phyloP scores from a whole-genome alignment of 2,888 invertebrate genomes.

The Hipparchia semele region DNA sequence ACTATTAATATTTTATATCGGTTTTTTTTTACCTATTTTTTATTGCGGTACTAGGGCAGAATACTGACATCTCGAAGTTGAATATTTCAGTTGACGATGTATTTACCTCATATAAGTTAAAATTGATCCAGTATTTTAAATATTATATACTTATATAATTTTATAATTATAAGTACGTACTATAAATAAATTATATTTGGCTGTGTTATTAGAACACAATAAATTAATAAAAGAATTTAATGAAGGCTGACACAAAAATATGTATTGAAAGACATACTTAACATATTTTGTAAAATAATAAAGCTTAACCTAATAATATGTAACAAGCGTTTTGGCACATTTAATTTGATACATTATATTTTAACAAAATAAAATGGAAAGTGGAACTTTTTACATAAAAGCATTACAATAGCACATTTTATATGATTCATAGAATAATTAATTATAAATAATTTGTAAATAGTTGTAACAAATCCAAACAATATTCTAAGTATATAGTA shows the following conservation, averaged over 20 bases:
- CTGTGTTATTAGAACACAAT: not conserved
- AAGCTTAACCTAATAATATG: constrained; percentile 10
- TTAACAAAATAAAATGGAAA: constrained; percentile 25
- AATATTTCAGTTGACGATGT: not conserved
- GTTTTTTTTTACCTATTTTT: not conserved
- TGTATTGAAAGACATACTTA: not conserved
- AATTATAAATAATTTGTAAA: constrained; percentile 41
- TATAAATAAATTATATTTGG: not conserved
- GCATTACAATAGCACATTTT: constrained; percentile 14
- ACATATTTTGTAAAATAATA: not conserved
- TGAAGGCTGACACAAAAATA: not conserved
- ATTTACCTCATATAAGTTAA: not conserved
- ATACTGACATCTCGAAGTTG: not conserved
- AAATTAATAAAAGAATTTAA: not conserved
- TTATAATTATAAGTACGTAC: not conserved
- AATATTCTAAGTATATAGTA: constrained; percentile 26
- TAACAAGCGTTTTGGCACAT: constrained; percentile 32
- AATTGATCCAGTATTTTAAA: not conserved
- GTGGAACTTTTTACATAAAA: constrained; percentile 16
- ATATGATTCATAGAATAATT: constrained; percentile 35
- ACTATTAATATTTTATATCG: not conserved
- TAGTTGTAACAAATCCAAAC: constrained; percentile 41
- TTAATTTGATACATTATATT: constrained; percentile 25
- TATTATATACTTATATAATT: not conserved
- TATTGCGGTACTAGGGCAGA: not conserved